Percentiles rank a stretch among this genome's conserved stretches.
phyloP scores from a whole-genome alignment of 2,797 vertebrate genomes.

The Arnoldichthys spilopterus region DNA sequence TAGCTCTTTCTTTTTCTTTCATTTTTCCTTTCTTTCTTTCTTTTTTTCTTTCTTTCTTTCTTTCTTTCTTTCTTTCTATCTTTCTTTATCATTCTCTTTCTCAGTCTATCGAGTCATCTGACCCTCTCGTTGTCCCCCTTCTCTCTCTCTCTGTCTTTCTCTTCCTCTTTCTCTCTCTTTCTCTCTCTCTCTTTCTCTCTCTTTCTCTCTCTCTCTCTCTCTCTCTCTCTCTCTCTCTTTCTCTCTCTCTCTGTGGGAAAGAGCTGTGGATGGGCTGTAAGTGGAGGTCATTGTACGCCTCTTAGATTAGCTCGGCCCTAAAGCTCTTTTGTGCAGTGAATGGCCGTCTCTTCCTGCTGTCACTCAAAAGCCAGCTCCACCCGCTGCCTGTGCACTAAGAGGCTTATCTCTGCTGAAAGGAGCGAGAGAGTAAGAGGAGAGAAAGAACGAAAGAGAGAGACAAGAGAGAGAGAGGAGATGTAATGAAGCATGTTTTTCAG shows the following conservation, averaged over 20 bases:
- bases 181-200: constrained; percentile 67
- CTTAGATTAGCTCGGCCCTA: constrained; percentile 99
- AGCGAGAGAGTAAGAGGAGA: constrained; percentile 38
- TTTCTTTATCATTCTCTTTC: background rate
- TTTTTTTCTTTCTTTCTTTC: background rate
- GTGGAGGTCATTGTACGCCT: constrained; percentile 99
- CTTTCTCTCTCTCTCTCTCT: constrained; percentile 75
- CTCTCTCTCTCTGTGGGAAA: constrained; percentile 96
- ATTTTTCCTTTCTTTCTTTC: background rate
- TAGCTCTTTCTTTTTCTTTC: constrained; percentile 65
- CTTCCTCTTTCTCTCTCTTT: constrained; percentile 71
- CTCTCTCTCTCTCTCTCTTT: constrained; percentile 85
- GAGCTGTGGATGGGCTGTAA: constrained; percentile 98
- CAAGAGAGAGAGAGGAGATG: constrained; percentile 95
- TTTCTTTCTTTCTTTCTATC: constrained; percentile 70
- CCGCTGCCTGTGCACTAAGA: constrained; percentile 99
- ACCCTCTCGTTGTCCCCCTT: background rate
- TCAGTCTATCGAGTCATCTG: no score
- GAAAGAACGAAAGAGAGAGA: constrained; percentile 72
- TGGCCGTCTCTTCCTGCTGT: constrained; percentile 99
- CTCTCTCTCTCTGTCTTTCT: constrained; percentile 71
- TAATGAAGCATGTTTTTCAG: constrained; percentile 99
- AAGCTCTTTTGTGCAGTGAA: constrained; percentile 99
- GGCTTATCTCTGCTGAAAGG: constrained; percentile 99
- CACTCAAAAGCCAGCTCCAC: constrained; percentile 98